Evolutionary conservation across 2,113 vertebrate genomes (phyloP), one percentile per base, ranked within the genome.

Genomic region (Serilophus lunatus): DNA sequence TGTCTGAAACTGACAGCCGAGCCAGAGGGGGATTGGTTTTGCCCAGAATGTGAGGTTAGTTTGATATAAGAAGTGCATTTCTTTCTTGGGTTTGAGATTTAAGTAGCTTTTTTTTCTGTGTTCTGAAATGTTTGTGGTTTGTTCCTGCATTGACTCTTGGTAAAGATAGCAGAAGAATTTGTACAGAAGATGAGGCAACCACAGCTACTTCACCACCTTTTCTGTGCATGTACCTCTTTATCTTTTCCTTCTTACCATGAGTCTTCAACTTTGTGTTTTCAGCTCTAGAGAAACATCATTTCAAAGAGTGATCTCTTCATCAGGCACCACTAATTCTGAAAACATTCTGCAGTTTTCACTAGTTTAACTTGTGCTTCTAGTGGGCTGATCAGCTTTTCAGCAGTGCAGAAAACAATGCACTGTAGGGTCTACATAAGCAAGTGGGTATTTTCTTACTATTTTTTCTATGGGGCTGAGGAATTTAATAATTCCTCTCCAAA

Each of bases 11-110:
- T 99, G 98, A 99, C 99, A 97, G 99, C 99, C 64, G 99, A 99
- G 98, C 99, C 99, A 97, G 99, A 99, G 98, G 99, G 99, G 98
- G 99, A 99, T 99, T 99, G 99, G 99, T 99, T 99, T 99, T 99
- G 99, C 98, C 99, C 99, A 95, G 99, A 99, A 98, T 99, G 99
- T 99, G 99, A 99, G 99, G 99, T 99, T 99, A 98, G 98, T 98
- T 96, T 86, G 61, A 54, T 70, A 12, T 7, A 61, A 92, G 83
- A 88, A 89, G 53, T 54, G 31, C 38, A 65, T 94, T 93, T 93
- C 36, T 82, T 75, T 74, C 36, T 53, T 79, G 31, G 40, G 66
- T 86, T 35, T 84, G 85, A 90, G 75, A 88, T 59, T 44, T 12
- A 61, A 88, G 24, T 57, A 64, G 45, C 36, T 72, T 65, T 79